Evolutionary conservation across 2,113 vertebrate species (phyloP).

Genomic region (Uria aalge): DNA sequence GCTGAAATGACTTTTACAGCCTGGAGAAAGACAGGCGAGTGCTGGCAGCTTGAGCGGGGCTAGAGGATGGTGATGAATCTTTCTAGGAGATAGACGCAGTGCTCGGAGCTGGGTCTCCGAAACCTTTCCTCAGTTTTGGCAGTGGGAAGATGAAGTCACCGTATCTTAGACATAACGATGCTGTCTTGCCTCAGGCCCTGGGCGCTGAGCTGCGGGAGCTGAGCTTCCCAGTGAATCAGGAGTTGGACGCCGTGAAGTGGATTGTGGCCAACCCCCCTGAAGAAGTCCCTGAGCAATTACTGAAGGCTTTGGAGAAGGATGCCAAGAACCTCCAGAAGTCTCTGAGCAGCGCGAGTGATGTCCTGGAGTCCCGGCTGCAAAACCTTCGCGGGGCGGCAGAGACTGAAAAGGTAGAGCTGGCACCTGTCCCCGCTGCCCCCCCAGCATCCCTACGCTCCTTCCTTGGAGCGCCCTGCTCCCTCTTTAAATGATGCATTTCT

Average conservation of each 20-base stretch:
- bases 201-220: conserved; percentile 85
- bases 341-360: conserved; percentile 75
- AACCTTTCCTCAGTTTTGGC: not conserved
- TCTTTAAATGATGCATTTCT: not conserved
- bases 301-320: conserved; percentile 91
- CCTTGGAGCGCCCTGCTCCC: not conserved
- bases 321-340: conserved; percentile 86
- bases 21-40: not conserved
- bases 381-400: conserved; percentile 75
- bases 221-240: conserved; percentile 77
- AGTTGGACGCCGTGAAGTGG: conserved; percentile 77
- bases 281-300: conserved; percentile 88
- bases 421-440: not conserved
- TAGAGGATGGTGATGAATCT: not conserved
- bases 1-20: not conserved
- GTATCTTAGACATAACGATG: not conserved
- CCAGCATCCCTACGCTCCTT: accelerated
- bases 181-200: conserved; percentile 77
- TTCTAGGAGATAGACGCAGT: not conserved
- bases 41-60: not conserved
- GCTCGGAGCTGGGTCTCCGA: not conserved
- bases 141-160: not conserved
- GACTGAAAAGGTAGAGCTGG: conserved; percentile 76
- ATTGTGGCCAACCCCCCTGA: conserved; percentile 75
- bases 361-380: conserved; percentile 75